Percentiles rank a stretch among this genome's conserved stretches.
Conservation (phyloP, 1,140 invertebrate genomes). For the Saccostrea glomerata region DNA sequence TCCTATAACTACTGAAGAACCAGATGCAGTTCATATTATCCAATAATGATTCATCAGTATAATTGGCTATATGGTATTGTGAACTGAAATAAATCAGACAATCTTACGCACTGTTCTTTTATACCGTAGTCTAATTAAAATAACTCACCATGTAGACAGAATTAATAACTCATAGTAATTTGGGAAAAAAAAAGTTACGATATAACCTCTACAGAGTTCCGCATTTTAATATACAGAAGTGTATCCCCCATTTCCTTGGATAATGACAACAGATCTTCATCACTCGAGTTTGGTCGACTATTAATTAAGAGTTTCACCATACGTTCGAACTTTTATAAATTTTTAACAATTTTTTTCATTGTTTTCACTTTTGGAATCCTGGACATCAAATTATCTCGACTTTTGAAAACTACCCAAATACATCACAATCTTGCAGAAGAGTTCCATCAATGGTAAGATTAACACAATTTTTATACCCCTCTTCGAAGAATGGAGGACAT, state of each 20-base stretch:
- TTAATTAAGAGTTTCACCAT: not conserved
- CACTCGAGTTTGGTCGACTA: conserved; percentile 4
- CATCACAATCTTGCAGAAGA: conserved; percentile 18
- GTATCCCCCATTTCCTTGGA: not conserved
- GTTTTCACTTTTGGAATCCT: not conserved
- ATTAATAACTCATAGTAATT: too few relatives aligned
- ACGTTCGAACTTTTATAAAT: not conserved
- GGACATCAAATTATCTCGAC: not conserved
- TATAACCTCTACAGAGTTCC: not conserved
- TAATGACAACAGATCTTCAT: not conserved
- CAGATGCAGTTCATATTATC: too few relatives aligned
- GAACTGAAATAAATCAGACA: too few relatives aligned
- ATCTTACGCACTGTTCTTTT: too few relatives aligned
- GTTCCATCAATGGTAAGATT: conserved; percentile 1
- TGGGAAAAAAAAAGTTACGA: not conserved
- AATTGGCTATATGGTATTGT: too few relatives aligned
- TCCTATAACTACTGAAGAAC: too few relatives aligned
- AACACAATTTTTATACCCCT: not conserved
- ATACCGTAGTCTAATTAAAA: too few relatives aligned
- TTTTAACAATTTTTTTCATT: conserved; percentile 18
- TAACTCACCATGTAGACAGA: too few relatives aligned
- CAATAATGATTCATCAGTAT: too few relatives aligned
- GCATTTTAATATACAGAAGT: not conserved
- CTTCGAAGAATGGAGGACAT: too few relatives aligned
- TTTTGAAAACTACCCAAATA: not conserved